Evolutionary conservation across 2,888 invertebrate species (phyloP).

Genomic region (Norana najaformis): DNA sequence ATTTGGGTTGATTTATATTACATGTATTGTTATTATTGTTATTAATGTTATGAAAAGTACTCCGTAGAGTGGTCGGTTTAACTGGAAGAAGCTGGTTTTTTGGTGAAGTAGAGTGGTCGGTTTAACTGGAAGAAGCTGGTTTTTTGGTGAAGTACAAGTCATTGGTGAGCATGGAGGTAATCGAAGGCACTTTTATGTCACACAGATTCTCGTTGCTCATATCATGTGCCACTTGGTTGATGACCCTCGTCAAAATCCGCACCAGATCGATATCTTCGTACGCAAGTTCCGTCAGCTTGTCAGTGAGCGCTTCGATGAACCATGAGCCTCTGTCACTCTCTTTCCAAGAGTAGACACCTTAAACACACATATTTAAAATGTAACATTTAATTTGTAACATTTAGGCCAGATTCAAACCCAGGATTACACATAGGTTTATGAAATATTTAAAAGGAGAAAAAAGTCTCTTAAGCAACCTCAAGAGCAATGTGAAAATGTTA

Average conservation of each 20-base stretch:
- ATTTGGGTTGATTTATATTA: neutral
- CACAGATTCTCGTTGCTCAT: slow-evolving; percentile 65
- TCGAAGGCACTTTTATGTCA: slow-evolving; percentile 45
- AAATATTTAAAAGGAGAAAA: neutral
- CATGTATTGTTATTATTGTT: neutral
- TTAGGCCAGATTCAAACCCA: neutral
- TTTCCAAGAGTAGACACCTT: slow-evolving; percentile 90
- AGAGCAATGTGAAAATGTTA: neutral
- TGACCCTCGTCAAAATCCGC: slow-evolving; percentile 79
- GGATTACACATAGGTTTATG: neutral
- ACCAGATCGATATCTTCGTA: slow-evolving; percentile 76
- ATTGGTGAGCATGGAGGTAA: slow-evolving; percentile 44
- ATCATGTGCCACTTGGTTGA: slow-evolving; percentile 76
- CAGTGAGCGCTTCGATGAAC: slow-evolving; percentile 85
- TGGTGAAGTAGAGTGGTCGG: neutral
- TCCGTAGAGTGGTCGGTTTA: neutral
- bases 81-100: neutral
- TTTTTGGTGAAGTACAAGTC: slow-evolving; percentile 37
- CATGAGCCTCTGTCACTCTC: slow-evolving; percentile 91
- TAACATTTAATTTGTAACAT: neutral
- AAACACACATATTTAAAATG: no score
- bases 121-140: neutral
- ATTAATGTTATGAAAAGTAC: neutral
- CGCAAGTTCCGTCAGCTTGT: slow-evolving; percentile 68
- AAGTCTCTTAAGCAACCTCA: neutral